phyloP scores from a whole-genome alignment of 1,140 invertebrate genomes.

The Fopius arisanus region DNA sequence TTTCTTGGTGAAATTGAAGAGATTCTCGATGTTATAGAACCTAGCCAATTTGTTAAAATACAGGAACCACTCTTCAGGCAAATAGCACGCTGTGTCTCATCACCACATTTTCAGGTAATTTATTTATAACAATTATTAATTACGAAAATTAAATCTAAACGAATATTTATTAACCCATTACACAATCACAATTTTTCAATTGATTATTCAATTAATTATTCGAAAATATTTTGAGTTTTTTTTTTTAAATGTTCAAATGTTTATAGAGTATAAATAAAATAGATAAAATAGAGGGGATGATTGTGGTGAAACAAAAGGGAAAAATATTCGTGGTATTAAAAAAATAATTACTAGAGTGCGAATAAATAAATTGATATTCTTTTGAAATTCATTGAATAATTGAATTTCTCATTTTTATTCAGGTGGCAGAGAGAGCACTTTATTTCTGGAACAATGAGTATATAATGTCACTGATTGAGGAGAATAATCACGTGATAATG shows the following conservation, averaged over 20 bases:
- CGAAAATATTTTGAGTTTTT: not conserved
- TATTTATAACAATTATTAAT: not conserved
- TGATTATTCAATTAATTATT: too few relatives aligned
- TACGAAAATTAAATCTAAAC: too few relatives aligned
- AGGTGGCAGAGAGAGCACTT: slow-evolving; percentile 97
- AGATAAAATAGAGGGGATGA: too few relatives aligned
- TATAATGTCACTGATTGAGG: slow-evolving; percentile 96
- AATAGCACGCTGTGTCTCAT: slow-evolving; percentile 97
- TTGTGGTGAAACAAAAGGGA: too few relatives aligned
- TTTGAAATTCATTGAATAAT: not conserved
- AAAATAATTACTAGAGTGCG: too few relatives aligned
- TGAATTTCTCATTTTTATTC: slow-evolving; percentile 44
- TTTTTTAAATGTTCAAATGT: too few relatives aligned
- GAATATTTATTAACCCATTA: too few relatives aligned
- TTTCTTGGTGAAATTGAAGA: slow-evolving; percentile 98
- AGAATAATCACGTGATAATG: slow-evolving; percentile 92
- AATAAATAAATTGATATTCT: too few relatives aligned
- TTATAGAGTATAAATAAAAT: too few relatives aligned
- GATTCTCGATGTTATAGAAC: slow-evolving; percentile 98
- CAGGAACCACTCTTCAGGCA: slow-evolving; percentile 97
- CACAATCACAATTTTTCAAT: not conserved
- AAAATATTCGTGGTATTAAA: too few relatives aligned
- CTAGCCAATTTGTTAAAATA: slow-evolving; percentile 97
- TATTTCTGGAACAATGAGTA: slow-evolving; percentile 99
- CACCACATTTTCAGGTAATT: slow-evolving; percentile 93